These are phyloP conservation scores for Axea sp. DNA, from an alignment of 2,888 invertebrate genomes.

Conservation along the genomic window DNA sequence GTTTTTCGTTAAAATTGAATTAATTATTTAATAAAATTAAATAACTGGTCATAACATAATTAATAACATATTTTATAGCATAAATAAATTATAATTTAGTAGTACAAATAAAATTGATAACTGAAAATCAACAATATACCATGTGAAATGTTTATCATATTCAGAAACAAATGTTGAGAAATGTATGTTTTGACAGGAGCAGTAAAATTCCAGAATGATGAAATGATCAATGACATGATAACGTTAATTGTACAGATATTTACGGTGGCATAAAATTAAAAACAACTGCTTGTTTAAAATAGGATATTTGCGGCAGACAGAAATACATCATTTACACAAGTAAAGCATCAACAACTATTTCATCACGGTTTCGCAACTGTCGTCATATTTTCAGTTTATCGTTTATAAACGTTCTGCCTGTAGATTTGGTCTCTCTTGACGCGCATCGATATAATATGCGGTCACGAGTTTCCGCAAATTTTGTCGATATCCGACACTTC, in stretches of 20 bases:
- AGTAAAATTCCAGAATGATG: constrained; percentile 38
- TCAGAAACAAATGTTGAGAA: constrained; percentile 19
- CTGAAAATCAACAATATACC: constrained; percentile 28
- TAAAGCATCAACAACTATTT: constrained; percentile 65
- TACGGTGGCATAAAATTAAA: constrained; percentile 33
- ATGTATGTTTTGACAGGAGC: constrained; percentile 12
- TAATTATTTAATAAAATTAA: too few species aligned
- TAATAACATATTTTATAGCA: too few species aligned
- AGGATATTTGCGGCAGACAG: constrained; percentile 50
- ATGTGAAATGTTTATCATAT: constrained; percentile 4
- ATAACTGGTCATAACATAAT: too few species aligned
- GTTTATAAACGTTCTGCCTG: constrained; percentile 54
- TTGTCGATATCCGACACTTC: constrained; percentile 52
- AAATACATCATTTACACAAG: constrained; percentile 60
- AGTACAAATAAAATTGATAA: constrained; percentile 13
- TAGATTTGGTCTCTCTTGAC: constrained; percentile 45
- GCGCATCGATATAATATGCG: constrained; percentile 61
- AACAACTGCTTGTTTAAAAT: constrained; percentile 47
- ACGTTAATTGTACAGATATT: constrained; percentile 42
- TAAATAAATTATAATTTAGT: background rate
- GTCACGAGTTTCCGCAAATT: constrained; percentile 62
- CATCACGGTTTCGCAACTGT: constrained; percentile 67
- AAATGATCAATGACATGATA: constrained; percentile 52
- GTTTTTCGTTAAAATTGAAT: too few species aligned
- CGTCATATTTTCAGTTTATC: constrained; percentile 66